phyloP scores from a whole-genome alignment of 2,888 invertebrate genomes.

The Acanthosepion esculentum region DNA sequence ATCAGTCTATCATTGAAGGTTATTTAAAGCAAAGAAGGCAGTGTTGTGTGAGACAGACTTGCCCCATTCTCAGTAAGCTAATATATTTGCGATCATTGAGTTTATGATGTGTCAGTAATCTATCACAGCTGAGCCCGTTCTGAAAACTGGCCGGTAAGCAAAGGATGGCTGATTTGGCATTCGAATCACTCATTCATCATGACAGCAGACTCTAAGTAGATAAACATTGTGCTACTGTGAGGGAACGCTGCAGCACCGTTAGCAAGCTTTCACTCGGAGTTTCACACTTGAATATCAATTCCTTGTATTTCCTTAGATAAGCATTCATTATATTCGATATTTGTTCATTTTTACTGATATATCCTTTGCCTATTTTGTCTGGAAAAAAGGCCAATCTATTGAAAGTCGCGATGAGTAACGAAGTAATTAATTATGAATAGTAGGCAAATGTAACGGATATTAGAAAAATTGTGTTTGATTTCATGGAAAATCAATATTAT shows the following conservation, averaged over 20 bases:
- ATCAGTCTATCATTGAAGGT: not conserved
- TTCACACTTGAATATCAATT: not conserved
- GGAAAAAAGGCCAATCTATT: no score
- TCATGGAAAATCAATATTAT: no score
- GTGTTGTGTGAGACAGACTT: not conserved
- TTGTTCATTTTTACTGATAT: not conserved
- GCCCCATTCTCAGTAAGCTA: not conserved
- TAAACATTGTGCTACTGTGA: not conserved
- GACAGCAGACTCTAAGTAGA: not conserved
- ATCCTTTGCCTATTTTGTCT: no score
- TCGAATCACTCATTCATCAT: conserved; percentile 33
- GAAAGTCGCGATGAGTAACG: no score
- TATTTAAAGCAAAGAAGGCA: not conserved
- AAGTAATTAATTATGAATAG: no score
- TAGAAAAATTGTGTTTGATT: no score
- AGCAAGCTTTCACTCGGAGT: not conserved
- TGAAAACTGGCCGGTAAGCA: not conserved
- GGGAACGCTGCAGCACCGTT: not conserved
- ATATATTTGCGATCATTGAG: not conserved
- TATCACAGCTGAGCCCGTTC: not conserved
- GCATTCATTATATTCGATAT: not conserved
- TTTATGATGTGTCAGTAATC: conserved; percentile 33
- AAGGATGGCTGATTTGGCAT: not conserved
- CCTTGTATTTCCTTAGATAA: not conserved
- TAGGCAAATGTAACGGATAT: no score